Evolutionary conservation across 2,797 vertebrate genomes (phyloP).

Genomic region (Helostoma temminkii): DNA sequence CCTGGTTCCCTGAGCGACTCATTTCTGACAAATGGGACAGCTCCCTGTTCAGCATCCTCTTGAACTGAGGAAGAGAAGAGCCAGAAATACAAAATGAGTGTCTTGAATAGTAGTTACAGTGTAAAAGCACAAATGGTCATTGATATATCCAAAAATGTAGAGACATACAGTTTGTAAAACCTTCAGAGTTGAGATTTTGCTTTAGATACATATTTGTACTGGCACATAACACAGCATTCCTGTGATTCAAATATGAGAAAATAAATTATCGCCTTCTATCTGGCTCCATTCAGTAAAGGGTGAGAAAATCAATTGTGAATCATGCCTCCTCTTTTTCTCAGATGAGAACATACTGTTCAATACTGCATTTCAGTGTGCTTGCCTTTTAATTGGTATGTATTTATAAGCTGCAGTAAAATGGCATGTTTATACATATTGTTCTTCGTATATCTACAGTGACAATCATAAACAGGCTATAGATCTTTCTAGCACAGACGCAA

Average conservation of each 20-base stretch:
- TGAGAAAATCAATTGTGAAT: constrained; percentile 69
- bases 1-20: constrained; percentile 97
- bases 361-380: constrained; percentile 28
- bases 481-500: constrained; percentile 39
- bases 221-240: constrained; percentile 33
- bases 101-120: constrained; percentile 6
- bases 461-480: constrained; percentile 37
- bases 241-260: constrained; percentile 54
- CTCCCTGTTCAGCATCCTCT: constrained; percentile 96
- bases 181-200: constrained; percentile 19
- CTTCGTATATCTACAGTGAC: constrained; percentile 28
- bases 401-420: constrained; percentile 43
- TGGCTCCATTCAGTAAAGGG: constrained; percentile 56
- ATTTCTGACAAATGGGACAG: constrained; percentile 95
- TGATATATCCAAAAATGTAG: constrained; percentile 4
- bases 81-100: constrained; percentile 47
- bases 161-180: constrained; percentile 4
- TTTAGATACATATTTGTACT: constrained; percentile 29
- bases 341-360: constrained; percentile 69
- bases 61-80: constrained; percentile 85
- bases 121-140: background rate
- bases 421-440: constrained; percentile 34
- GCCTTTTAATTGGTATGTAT: constrained; percentile 23
- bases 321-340: constrained; percentile 60
- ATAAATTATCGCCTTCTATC: constrained; percentile 54